Evolutionary conservation across 30 jellyfish, hydroid and myxozoan genomes (phyloP), one percentile per base, ranked within the genome.

Genomic region (Catostylus mosaicus): DNA sequence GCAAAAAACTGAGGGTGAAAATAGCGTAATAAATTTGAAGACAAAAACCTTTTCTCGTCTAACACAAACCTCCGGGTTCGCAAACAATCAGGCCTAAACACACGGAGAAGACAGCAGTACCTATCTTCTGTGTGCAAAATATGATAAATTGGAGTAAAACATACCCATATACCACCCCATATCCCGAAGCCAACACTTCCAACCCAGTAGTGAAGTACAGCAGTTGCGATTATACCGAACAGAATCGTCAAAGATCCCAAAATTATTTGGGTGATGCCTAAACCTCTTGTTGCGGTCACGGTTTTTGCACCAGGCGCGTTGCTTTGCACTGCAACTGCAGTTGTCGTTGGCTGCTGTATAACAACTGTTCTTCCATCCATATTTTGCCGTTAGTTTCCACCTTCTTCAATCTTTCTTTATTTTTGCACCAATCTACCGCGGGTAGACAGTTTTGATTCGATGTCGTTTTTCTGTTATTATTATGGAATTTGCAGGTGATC

Each of bases 131-230:
- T 50, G 14, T 50, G 4, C 14, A 16, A 50, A 10, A 50, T 50
- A 50, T 40, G 24, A 10, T 18, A 50, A 50, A 27, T 16, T 18
- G 2, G 24, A 3, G 24, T 5, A 3, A 50, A 10, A 24, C 86
- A 14, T 75, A 77, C 88, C 90, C 90, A 80, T 23, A 80, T 30
- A 8, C 90, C 90, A 47, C 75, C 74, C 90, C 90, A 80, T 48
- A 80, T 64, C 22, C 90, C 90, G 50, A 67, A 80, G 52, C 90
- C 90, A 31, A 47, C 83, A 27, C 18, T 33, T 12, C 75, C 71
- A 20, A 59, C 90, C 90, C 90, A 80, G 51, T 80, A 66, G 14
- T 33, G 54, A 32, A 80, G 66, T 6, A 46, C 19, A 14, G 90
- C 82, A 1, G 69, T 43, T 19, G 63, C 46, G 35, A 46, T 26